Conservation (phyloP, 2,113 vertebrate species). For the Clinocottus analis region DNA sequence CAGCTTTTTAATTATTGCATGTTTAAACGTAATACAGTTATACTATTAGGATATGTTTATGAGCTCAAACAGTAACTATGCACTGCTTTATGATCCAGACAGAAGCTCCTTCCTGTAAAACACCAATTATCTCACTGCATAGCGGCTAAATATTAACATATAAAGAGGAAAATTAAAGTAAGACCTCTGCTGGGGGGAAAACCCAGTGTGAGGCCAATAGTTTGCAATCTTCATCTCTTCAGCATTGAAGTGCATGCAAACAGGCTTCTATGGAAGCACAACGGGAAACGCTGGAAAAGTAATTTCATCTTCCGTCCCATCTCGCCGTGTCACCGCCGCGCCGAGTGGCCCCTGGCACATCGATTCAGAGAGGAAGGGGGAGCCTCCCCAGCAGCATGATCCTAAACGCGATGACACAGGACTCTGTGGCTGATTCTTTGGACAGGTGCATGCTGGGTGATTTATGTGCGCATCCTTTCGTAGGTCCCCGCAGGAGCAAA, state of each 20-base stretch:
- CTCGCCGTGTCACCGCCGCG: conserved; percentile 45
- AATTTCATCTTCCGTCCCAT: conserved; percentile 58
- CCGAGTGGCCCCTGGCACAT: conserved; percentile 69
- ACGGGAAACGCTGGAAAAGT: conserved; percentile 66
- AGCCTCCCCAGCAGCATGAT: conserved; percentile 71
- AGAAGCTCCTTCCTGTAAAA: conserved; percentile 17
- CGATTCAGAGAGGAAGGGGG: conserved; percentile 77
- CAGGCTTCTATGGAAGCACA: conserved; percentile 39
- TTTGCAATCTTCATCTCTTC: conserved; percentile 41
- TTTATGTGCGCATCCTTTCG: conserved; percentile 81
- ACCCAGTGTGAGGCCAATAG: conserved; percentile 34
- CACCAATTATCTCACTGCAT: conserved; percentile 24
- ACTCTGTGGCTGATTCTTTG: conserved; percentile 77
- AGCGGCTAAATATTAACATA: conserved; percentile 35
- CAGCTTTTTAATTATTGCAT: not conserved
- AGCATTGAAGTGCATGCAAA: conserved; percentile 38
- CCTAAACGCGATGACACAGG: conserved; percentile 83
- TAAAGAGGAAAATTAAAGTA: conserved; percentile 34
- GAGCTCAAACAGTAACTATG: conserved; percentile 17
- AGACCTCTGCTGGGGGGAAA: conserved; percentile 12
- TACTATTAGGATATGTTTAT: conserved; percentile 9
- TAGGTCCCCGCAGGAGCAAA: conserved; percentile 79
- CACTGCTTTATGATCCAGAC: conserved; percentile 5
- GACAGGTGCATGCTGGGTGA: conserved; percentile 85
- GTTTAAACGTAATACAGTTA: conserved; percentile 8